These are phyloP conservation scores for Entelurus aequoreus DNA, from an alignment of 2,113 vertebrate species.

Conservation along the genomic window DNA sequence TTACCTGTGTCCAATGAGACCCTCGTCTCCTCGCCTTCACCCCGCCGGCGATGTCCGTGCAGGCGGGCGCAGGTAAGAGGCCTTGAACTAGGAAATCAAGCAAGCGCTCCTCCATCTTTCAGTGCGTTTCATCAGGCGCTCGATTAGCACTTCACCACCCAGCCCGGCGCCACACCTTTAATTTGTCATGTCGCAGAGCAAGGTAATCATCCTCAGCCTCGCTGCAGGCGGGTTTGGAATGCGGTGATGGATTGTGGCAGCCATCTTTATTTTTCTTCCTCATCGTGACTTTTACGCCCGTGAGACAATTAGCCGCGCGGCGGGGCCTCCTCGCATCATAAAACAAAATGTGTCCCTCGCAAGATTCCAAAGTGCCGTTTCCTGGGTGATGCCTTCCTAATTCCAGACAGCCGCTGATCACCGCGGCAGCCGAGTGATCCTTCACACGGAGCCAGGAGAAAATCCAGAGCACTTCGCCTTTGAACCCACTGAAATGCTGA, in stretches of 20 bases:
- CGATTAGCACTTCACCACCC: conserved; percentile 52
- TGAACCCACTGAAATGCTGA: conserved; percentile 30
- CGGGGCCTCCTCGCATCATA: background rate
- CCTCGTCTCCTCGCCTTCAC: conserved; percentile 24
- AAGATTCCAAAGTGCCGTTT: conserved; percentile 12
- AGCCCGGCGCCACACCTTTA: background rate
- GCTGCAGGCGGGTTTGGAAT: too few species aligned
- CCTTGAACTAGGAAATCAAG: conserved; percentile 10
- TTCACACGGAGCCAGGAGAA: conserved; percentile 15
- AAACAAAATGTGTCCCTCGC: conserved; percentile 1
- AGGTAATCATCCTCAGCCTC: conserved; percentile 1
- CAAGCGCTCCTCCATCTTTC: conserved; percentile 34
- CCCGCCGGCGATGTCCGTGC: background rate
- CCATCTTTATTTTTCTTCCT: background rate
- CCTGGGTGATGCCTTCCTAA: conserved; percentile 19
- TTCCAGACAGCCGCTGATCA: conserved; percentile 22
- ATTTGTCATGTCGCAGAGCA: background rate
- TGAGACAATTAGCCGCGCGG: conserved; percentile 6
- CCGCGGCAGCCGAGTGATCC: conserved; percentile 21
- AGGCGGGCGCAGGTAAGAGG: conserved; percentile 22
- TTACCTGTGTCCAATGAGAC: conserved; percentile 43
- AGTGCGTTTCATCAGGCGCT: conserved; percentile 49
- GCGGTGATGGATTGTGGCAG: too few species aligned
- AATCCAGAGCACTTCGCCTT: conserved; percentile 11
- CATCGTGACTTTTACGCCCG: too few species aligned